Evolutionary conservation across 2,113 vertebrate genomes (phyloP).

Genomic region (Alethe diademata): DNA sequence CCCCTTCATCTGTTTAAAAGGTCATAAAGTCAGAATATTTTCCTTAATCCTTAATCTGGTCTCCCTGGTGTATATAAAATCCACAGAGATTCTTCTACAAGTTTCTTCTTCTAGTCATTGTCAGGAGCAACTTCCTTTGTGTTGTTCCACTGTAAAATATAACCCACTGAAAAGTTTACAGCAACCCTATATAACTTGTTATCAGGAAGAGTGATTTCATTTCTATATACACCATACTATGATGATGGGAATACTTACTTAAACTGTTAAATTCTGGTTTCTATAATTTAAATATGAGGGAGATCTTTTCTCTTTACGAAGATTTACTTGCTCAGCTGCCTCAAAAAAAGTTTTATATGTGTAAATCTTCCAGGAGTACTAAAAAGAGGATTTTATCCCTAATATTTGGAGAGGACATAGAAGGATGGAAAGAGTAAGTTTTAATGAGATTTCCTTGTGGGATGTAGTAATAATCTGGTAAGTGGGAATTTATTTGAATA

Average conservation of each 20-base stretch:
- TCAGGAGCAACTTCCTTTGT: background rate
- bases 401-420: slow-evolving; percentile 14
- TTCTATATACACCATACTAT: background rate
- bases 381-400: slow-evolving; percentile 27
- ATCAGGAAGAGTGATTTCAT: background rate
- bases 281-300: background rate
- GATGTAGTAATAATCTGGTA: slow-evolving; percentile 32
- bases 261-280: background rate
- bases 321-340: background rate
- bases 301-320: background rate
- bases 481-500: slow-evolving; percentile 42
- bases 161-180: background rate
- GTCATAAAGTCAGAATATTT: background rate
- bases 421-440: slow-evolving; percentile 7
- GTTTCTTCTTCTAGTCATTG: background rate
- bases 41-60: background rate
- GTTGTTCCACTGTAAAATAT: background rate
- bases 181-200: background rate
- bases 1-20: background rate
- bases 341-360: background rate
- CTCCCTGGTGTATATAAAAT: background rate
- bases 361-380: slow-evolving; percentile 1
- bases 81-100: background rate
- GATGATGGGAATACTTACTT: background rate
- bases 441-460: slow-evolving; percentile 53